Base-by-base conservation (phyloP, 2,888 invertebrate species). In the Cacoxenus indagator region DNA sequence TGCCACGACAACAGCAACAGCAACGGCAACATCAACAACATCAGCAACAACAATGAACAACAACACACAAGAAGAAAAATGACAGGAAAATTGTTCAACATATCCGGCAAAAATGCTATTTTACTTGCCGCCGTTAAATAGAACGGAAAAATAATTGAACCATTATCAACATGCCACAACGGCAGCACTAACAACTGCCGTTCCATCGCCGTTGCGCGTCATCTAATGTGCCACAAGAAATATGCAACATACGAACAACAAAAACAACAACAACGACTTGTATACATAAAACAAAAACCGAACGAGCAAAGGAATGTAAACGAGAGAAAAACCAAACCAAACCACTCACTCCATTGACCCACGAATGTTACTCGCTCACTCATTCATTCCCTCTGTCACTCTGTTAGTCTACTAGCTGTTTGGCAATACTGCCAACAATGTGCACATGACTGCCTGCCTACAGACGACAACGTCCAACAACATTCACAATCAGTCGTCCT, bases 141-240 rank as follows among this genome's bases (percentile, higher is more conserved):
- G 92, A 84, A 95, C 95, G 72, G 97, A 97, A 87, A 90, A 92
- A 48, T 91, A 93, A 74, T 98, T 98, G 90, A 90, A 91, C 77
- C 85, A 85, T 85, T 85, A 85, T 85, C 76, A 80, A 81, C 72
- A 65, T 64, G 69, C 61, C 61, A 17, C 67, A 67, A n/a, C 51
- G 22, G 17, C 55, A 55, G 68, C 73, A 74, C 69, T 70, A 29
- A 66, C 70, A 17, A 69, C 75, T 73, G 69, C 72, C 22, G 64
- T 68, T 48, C 17, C 65, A 54, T 19, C 2, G 9, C 17, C 9
- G 37, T 37, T 37, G 37, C 2, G 9, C 9, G 14, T 37, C 37
- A 11, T 14, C 24, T 22, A 54, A 54, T 54, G 24, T 54, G 54
- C 54, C 54, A 43, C 24, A 51, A 14, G 43, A 24, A 3, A n/a